Evolutionary conservation across 2,888 invertebrate genomes (phyloP), one percentile per base, ranked within the genome.

Genomic region (Entomobrya multifasciata): DNA sequence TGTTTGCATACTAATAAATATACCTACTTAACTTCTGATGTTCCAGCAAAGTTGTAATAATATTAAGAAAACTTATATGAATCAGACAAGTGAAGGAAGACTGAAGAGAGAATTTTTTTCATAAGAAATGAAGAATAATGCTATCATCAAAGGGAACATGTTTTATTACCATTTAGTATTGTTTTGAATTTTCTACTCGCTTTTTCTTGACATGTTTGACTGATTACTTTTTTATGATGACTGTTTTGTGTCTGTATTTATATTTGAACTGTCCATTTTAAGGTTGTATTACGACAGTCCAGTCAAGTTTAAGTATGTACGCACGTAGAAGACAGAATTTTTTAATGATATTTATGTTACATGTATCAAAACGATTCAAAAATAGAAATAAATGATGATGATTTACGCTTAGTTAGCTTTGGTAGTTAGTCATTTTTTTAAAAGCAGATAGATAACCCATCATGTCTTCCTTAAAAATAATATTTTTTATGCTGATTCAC

Each of bases 221-320:
- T 86, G 86, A 86, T 86, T 80, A 74, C 86, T 60, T 74, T 70
- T 80, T 86, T 80, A 86, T 86, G 86, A 86, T 80, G 65, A 77
- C 77, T 65, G 76, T 76, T 76, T 80, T 74, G 55, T 74, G 72
- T 72, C 80, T 55, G 30, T 76, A 55, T 76, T 76, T 76, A 57
- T 76, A 60, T 36, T 44, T 27, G 11, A 65, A 22, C n/a, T 65
- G 30, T 65, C 41, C 30, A 36, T 15, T 22, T 57, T 57, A 20
- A n/a, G 13, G 3, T 20, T 17, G 4, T 25, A 4, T 22, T 25
- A 57, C 20, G 22, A 41, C 44, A 41, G 20, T 41, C 27, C 11
- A 49, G 60, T 60, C 15, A 30, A 41, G 44, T 57, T 20, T 20
- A 67, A 20, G 44, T 67, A 3, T 36, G 20, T 67, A n/a, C n/a